Base-by-base conservation (phyloP, 64 coral and sea anemone genomes). In the Cladopsammia gracilis region DNA sequence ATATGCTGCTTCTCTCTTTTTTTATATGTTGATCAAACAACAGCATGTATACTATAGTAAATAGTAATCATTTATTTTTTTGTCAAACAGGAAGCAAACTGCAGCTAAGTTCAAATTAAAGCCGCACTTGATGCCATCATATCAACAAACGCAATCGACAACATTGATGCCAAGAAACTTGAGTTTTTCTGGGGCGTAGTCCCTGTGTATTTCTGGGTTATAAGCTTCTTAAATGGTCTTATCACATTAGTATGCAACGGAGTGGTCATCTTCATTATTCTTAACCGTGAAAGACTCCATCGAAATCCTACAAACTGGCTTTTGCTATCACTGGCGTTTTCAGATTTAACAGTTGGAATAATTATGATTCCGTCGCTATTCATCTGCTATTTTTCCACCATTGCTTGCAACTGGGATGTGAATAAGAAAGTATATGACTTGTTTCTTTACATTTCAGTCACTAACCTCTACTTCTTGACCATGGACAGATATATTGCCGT, bases 281-380 rank as follows among this genome's bases (percentile, higher is more conserved):
- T 88, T 6, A 88, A 79, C 72, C 86, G 92, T 12, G 58, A 77
- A 60, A 59, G 77, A 62, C 76, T 94, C 0, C 62, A 59, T 56
- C 77, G 76, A 62, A 94, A 94, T 71, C 76, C 77, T 56, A 48
- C 75, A 64, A 94, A 94, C 92, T 94, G 92, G 92, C 68, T 94
- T 16, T 51, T 94, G 25, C 20, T 94, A 44, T 94, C 92, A 5
- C 67, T 94, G 48, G 92, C 92, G 4, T 44, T 73, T 10, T 82
- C 92, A 4, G 86, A 94, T 44, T 53, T 94, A 6, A 53, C 77
- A 11, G 92, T 94, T 34, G 92, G 92, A 62, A 60, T 70, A 47
- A 81, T 94, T 3, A 94, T 94, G 86, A 94, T 94, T 48, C 92
- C 92, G 0, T 94, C 84, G n/a, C 46, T 94, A 5, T 94, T 94